A percentile compares a stretch with the other conserved stretches of the same genome.
These are phyloP conservation scores for Thera britannica DNA, from an alignment of 2,888 invertebrate genomes.

Conservation along the genomic window DNA sequence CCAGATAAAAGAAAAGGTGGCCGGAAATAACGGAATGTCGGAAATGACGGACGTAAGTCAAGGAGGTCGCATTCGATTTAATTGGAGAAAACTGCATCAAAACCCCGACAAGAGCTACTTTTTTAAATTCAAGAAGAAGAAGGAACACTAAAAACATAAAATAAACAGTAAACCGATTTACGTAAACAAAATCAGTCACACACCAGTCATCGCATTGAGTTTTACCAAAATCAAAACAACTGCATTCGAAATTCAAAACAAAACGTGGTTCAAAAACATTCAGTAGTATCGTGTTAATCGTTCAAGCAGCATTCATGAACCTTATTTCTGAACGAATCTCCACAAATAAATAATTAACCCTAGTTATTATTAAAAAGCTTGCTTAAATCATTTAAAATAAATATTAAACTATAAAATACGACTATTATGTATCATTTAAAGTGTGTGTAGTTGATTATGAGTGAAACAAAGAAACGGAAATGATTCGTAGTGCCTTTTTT, in stretches of 20 bases:
- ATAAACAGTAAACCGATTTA: constrained; percentile 52
- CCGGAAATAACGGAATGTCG: no score
- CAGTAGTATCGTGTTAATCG: constrained; percentile 53
- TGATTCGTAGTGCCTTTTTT: constrained; percentile 67
- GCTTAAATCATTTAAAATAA: not conserved
- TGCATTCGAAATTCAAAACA: constrained; percentile 63
- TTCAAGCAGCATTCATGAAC: constrained; percentile 43
- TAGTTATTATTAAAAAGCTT: not conserved
- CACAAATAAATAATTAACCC: constrained; percentile 18
- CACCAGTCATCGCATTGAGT: constrained; percentile 52
- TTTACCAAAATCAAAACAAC: constrained; percentile 66
- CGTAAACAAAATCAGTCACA: constrained; percentile 36
- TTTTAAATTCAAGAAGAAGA: not conserved
- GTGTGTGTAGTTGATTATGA: constrained; percentile 61
- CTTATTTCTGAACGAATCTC: constrained; percentile 6
- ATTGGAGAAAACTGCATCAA: no score
- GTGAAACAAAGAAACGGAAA: constrained; percentile 56
- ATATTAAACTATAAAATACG: not conserved
- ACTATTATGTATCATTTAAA: constrained; percentile 42
- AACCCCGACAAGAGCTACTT: no score
- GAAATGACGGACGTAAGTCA: no score
- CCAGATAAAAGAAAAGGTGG: no score
- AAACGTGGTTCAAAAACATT: constrained; percentile 50
- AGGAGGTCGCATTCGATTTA: no score
- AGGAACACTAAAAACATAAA: constrained; percentile 42